Base-by-base conservation (phyloP, 1,140 invertebrate genomes). In the Trypoxylus dichotomus region DNA sequence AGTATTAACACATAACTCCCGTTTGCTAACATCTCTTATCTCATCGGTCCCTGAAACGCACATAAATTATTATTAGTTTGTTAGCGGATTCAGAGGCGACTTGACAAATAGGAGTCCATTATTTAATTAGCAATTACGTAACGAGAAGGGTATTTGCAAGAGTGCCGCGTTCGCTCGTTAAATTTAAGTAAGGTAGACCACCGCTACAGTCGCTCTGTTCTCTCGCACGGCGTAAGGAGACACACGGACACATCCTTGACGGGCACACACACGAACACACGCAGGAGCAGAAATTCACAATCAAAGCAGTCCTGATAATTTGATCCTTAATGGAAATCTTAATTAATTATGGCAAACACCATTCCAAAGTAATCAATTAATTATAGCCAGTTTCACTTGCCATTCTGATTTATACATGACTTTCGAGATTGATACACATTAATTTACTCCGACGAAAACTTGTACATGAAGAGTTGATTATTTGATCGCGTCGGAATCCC, bases 291-390 rank as follows among this genome's bases (percentile, higher is more conserved):
- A 68, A 68, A 68, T 29, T 29, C 60, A 68, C 60, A 29, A 25
- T 68, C 24, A 68, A 68, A 68, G 60, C 60, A 68, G 27, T 68
- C 60, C 27, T 25, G 60, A 68, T 68, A 68, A 68, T 68, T 68
- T 68, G 24, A 68, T 68, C 60, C 60, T 68, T 68, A 68, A 68
- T 68, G 60, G 60, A 68, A 68, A 68, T 68, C 60, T 68, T 68
- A 68, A 68, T 68, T 68, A 68, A 68, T 68, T 29, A 68, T 68
- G 60, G 60, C 60, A 29, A 68, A 68, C 60, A 68, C 21, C 60
- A 68, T 68, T 68, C 27, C 60, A 29, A 68, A 68, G 27, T 68
- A 68, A 68, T 68, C 60, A 29, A 68, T 68, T 68, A 68, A 68
- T 68, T 68, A 68, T 68, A 21, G 27, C 21, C 60, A 68, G 60